Conservation (phyloP, 2,113 vertebrate species). For the Varanus salvator region DNA sequence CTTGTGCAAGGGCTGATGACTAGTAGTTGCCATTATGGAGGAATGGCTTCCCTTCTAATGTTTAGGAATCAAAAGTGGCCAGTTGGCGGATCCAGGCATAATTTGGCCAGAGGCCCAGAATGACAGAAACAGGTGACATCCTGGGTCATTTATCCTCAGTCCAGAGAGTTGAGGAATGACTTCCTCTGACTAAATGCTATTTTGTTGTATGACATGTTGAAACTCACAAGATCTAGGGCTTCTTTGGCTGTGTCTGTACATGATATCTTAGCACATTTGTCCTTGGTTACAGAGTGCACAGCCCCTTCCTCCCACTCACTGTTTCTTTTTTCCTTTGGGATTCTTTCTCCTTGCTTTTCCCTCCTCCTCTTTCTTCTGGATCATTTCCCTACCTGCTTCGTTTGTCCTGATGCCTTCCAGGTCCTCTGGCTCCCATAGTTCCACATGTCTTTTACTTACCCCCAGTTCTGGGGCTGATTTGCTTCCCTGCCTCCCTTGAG, state of each 20-base stretch:
- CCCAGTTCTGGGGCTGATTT: neutral
- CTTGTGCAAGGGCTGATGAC: no score
- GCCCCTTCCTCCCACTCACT: neutral
- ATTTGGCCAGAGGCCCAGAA: neutral
- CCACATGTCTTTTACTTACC: neutral
- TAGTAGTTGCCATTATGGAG: neutral
- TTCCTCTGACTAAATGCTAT: neutral
- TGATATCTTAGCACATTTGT: neutral
- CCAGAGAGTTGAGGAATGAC: neutral
- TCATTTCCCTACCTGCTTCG: neutral
- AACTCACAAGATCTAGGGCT: neutral
- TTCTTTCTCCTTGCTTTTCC: neutral
- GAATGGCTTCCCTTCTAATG: neutral
- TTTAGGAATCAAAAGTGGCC: neutral
- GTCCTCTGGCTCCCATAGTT: neutral
- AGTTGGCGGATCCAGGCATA: neutral
- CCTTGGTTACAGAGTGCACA: no score
- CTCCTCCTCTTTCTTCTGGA: neutral
- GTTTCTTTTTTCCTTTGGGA: neutral
- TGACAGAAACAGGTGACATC: no score
- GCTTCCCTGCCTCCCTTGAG: neutral
- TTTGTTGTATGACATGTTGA: neutral
- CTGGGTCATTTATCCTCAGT: neutral
- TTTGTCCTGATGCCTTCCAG: neutral
- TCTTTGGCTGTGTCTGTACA: neutral